Percentiles rank a stretch among this genome's conserved stretches.
phyloP scores from a whole-genome alignment of 2,113 vertebrate species.

The Excalfactoria chinensis region DNA sequence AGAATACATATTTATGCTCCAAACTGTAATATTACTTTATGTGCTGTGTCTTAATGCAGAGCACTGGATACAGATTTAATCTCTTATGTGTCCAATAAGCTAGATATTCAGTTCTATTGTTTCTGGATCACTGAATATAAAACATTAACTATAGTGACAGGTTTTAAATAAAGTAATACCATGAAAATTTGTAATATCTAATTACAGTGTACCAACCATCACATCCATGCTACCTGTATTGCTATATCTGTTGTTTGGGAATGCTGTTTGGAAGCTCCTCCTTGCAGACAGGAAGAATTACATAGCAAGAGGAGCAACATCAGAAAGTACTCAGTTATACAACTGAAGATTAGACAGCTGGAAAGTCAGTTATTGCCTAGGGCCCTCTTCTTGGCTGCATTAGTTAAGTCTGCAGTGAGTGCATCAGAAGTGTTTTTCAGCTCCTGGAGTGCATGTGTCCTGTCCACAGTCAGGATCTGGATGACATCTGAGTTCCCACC shows the following conservation, averaged over 20 bases:
- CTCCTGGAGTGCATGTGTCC: rapidly evolving
- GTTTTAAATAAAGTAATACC: slow-evolving; percentile 11
- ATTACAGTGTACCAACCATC: neutral
- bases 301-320: neutral
- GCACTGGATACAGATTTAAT: neutral
- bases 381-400: neutral
- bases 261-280: neutral
- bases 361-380: neutral
- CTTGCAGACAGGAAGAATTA: neutral
- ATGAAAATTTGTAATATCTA: neutral
- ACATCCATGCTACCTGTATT: neutral
- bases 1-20: slow-evolving; percentile 3
- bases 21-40: slow-evolving; percentile 3
- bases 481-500: neutral
- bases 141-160: neutral
- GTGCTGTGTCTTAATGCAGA: slow-evolving; percentile 25
- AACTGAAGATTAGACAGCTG: neutral
- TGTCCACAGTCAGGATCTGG: neutral
- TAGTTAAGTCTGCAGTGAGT: neutral
- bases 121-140: neutral
- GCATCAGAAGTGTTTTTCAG: neutral
- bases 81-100: neutral
- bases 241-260: neutral
- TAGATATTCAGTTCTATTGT: slow-evolving; percentile 19
- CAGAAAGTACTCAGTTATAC: neutral